Evolutionary conservation across 1,140 invertebrate species (phyloP).

Genomic region (Ceratoteleas bidentatus): DNA sequence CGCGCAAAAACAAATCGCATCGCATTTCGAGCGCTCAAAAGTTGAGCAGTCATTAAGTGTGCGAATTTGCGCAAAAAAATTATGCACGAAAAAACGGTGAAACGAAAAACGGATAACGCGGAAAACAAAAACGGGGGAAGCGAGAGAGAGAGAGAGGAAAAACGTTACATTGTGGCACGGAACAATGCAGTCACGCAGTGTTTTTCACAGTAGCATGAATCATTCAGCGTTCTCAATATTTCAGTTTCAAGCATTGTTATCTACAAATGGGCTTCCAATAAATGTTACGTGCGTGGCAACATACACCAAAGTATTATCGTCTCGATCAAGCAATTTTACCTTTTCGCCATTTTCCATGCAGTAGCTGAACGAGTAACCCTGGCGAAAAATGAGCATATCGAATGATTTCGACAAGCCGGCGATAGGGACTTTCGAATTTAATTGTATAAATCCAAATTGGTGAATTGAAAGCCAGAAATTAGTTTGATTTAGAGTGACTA

Average conservation of each 20-base stretch:
- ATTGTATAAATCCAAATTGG: too few relatives aligned
- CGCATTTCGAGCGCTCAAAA: conserved; percentile 25
- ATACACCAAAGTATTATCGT: conserved; percentile 61
- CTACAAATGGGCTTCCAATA: conserved; percentile 66
- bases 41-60: conserved; percentile 44
- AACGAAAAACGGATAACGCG: conserved; percentile 8
- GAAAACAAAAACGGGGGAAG: conserved; percentile 17
- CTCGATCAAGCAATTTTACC: conserved; percentile 61
- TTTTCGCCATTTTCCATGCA: conserved; percentile 51
- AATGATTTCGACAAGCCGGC: neutral
- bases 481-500: too few relatives aligned
- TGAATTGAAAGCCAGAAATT: too few relatives aligned
- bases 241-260: conserved; percentile 66
- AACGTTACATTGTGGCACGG: conserved; percentile 55
- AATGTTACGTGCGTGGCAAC: conserved; percentile 62
- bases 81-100: conserved; percentile 11
- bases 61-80: conserved; percentile 39
- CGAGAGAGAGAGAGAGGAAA: conserved; percentile 19
- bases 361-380: conserved; percentile 22
- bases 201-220: conserved; percentile 66
- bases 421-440: too few relatives aligned
- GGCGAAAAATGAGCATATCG: conserved; percentile 23
- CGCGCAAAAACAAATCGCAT: conserved; percentile 19
- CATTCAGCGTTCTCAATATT: conserved; percentile 65
- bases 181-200: conserved; percentile 65